Percentiles rank a stretch among this genome's conserved stretches.
phyloP scores from a whole-genome alignment of 2,113 vertebrate genomes.

The Columbina picui region DNA sequence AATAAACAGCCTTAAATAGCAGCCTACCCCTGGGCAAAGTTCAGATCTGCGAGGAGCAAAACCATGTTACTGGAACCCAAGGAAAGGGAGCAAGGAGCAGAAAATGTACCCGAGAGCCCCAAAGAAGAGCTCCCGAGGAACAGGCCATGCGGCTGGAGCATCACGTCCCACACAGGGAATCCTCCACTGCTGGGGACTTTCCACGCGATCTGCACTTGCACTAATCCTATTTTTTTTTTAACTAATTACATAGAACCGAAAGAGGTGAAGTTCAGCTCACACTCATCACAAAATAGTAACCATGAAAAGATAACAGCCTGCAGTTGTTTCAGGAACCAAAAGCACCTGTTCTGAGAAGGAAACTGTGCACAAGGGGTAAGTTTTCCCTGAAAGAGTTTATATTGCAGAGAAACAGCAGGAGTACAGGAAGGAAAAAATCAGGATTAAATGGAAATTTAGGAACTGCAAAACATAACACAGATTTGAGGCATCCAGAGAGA shows the following conservation, averaged over 20 bases:
- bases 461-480: background rate
- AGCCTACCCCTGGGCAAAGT: background rate
- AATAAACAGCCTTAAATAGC: background rate
- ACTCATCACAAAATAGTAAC: background rate
- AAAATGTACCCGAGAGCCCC: background rate
- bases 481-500: background rate
- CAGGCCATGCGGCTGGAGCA: background rate
- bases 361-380: accelerated
- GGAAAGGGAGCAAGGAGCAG: background rate
- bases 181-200: background rate
- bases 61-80: background rate
- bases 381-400: background rate
- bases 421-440: accelerated
- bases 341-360: background rate
- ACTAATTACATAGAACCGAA: background rate
- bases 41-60: background rate
- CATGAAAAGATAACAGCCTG: background rate
- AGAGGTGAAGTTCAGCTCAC: background rate
- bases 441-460: background rate
- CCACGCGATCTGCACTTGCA: background rate
- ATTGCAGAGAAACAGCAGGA: background rate
- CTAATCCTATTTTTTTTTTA: background rate
- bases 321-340: background rate
- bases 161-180: background rate
- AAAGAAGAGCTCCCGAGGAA: too few species aligned